phyloP scores from a whole-genome alignment of 1,140 invertebrate genomes.

The Planococcus citri region DNA sequence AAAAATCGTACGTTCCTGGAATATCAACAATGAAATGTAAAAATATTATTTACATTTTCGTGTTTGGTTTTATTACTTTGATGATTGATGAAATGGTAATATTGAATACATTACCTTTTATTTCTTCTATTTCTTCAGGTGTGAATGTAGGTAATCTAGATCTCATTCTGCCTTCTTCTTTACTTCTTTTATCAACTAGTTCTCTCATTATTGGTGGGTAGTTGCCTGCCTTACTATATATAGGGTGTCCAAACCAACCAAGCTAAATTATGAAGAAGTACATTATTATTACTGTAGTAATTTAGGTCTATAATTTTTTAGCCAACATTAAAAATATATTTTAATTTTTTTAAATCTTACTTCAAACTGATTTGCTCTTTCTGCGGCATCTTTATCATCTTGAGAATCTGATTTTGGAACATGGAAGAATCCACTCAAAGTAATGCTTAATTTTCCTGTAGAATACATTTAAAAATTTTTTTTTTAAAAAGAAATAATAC shows the following conservation, averaged over 20 bases:
- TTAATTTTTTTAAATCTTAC: slow-evolving; percentile 24
- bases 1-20: slow-evolving; percentile 43
- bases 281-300: not conserved
- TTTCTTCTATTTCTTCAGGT: slow-evolving; percentile 40
- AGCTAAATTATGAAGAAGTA: slow-evolving; percentile 31
- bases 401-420: slow-evolving; percentile 35
- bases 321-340: too few relatives aligned
- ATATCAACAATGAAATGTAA: not conserved
- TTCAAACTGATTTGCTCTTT: slow-evolving; percentile 37
- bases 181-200: slow-evolving; percentile 41
- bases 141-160: slow-evolving; percentile 50
- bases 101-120: slow-evolving; percentile 36
- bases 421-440: slow-evolving; percentile 37
- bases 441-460: slow-evolving; percentile 38
- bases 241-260: slow-evolving; percentile 47
- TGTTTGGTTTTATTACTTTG: too few relatives aligned
- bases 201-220: slow-evolving; percentile 47
- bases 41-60: too few relatives aligned
- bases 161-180: slow-evolving; percentile 39
- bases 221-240: slow-evolving; percentile 45
- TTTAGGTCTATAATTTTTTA: too few relatives aligned
- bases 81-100: not conserved
- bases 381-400: slow-evolving; percentile 36
- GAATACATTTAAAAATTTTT: too few relatives aligned
- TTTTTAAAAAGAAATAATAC: too few relatives aligned